phyloP scores from a whole-genome alignment of 2,797 vertebrate species.

The Acanthopagrus latus region DNA sequence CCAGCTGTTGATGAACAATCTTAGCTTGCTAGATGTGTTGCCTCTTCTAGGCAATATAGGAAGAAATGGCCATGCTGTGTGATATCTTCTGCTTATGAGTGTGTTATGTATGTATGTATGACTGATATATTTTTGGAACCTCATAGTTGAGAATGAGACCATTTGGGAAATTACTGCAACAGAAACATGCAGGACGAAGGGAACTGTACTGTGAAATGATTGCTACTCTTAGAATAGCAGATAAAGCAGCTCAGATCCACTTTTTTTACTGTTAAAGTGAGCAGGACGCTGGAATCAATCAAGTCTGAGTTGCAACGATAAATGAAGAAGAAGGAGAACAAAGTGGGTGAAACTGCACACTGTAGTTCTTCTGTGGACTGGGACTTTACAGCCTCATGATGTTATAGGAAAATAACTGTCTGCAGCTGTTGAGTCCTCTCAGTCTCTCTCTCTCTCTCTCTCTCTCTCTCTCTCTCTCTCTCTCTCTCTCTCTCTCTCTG shows the following conservation, averaged over 20 bases:
- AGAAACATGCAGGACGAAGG: conserved; percentile 39
- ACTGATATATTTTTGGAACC: conserved; percentile 46
- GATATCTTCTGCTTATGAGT: conserved; percentile 6
- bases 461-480: not conserved
- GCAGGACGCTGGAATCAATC: conserved; percentile 54
- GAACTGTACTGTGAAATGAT: conserved; percentile 37
- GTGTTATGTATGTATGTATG: conserved; percentile 27
- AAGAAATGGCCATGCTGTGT: conserved; percentile 32
- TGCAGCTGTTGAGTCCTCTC: conserved; percentile 61
- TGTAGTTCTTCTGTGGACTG: conserved; percentile 31
- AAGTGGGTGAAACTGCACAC: conserved; percentile 47
- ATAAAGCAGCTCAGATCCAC: conserved; percentile 48
- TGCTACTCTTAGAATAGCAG: conserved; percentile 36
- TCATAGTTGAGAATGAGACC: conserved; percentile 48
- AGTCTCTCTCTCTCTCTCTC: not conserved
- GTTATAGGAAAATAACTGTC: conserved; percentile 65
- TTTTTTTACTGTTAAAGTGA: conserved; percentile 36
- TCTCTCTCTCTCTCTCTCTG: too few relatives aligned
- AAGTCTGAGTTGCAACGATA: conserved; percentile 63
- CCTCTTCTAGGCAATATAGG: conserved; percentile 30
- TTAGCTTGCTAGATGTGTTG: conserved; percentile 19
- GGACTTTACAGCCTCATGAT: conserved; percentile 42
- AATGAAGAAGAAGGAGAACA: conserved; percentile 65
- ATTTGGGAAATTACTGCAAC: conserved; percentile 55
- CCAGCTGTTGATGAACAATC: conserved; percentile 40